A percentile compares a stretch with the other conserved stretches of the same genome.
Conservation (phyloP, 2,113 vertebrate species). For the Ginglymostoma cirratum region DNA sequence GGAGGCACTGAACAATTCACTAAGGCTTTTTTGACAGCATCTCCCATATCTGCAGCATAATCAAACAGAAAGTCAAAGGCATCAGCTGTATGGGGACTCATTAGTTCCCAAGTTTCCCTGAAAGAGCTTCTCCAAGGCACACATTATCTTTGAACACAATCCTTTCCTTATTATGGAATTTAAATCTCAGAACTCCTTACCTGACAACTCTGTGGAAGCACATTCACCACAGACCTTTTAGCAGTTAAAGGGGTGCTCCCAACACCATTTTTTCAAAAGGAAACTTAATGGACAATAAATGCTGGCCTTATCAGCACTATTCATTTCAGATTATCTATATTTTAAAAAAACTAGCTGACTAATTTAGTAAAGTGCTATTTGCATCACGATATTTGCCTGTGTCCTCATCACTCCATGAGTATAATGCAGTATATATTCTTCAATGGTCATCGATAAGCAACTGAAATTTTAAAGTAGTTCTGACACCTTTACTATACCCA, state of each 20-base stretch:
- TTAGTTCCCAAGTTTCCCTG: too few species aligned
- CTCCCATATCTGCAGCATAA: too few species aligned
- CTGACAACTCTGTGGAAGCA: neutral
- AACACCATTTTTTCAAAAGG: neutral
- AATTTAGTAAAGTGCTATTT: neutral
- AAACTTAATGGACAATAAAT: neutral
- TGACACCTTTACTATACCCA: slow-evolving; percentile 45
- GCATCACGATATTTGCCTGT: neutral
- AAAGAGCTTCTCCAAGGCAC: neutral
- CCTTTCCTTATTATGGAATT: neutral
- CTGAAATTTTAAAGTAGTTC: neutral
- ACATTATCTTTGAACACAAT: neutral
- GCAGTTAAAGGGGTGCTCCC: neutral
- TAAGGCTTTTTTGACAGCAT: too few species aligned
- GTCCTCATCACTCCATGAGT: neutral
- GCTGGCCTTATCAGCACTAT: neutral
- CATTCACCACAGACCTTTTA: neutral
- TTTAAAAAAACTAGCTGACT: neutral
- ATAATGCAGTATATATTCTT: neutral
- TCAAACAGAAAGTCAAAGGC: too few species aligned
- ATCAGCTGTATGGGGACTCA: too few species aligned
- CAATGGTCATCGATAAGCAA: neutral
- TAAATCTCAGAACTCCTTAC: neutral
- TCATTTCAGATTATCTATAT: neutral
- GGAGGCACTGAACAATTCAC: neutral